Percentiles rank a stretch among this genome's conserved stretches.
These are phyloP conservation scores for Anhinga rufa DNA, from an alignment of 2,113 vertebrate genomes.

Conservation along the genomic window DNA sequence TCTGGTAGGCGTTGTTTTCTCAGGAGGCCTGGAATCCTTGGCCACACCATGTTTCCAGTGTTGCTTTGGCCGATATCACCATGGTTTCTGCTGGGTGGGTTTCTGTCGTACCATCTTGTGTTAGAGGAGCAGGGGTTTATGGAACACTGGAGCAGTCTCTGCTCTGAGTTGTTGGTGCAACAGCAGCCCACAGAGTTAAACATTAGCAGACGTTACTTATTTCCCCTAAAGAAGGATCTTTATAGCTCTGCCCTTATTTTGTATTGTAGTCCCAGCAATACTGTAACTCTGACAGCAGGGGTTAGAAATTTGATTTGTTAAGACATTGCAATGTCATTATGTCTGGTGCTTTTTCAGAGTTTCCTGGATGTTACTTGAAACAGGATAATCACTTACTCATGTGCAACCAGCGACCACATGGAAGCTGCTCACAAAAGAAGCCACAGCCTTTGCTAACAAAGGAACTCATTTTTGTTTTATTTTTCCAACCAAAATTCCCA, in stretches of 20 bases:
- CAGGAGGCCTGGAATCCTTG: not conserved
- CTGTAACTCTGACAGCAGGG: not conserved
- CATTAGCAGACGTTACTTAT: not conserved
- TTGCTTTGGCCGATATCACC: not conserved
- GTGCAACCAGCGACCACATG: not conserved
- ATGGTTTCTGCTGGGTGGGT: not conserved
- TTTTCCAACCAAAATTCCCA: not conserved
- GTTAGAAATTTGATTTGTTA: conserved; percentile 37
- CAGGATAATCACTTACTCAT: conserved; percentile 50
- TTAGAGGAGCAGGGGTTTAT: not conserved
- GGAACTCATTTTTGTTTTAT: not conserved
- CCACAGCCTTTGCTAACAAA: not conserved
- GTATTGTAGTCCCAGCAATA: not conserved
- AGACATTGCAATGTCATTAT: conserved; percentile 23
- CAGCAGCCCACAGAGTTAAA: not conserved
- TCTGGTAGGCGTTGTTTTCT: not conserved
- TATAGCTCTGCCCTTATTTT: not conserved
- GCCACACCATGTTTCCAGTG: not conserved
- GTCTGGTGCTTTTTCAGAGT: conserved; percentile 21
- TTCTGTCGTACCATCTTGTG: rapidly evolving
- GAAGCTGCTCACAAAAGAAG: not conserved
- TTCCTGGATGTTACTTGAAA: conserved; percentile 37
- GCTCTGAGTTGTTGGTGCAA: not conserved
- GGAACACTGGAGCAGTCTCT: not conserved
- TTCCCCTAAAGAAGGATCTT: not conserved